These are phyloP conservation scores for Percopsis transmontana DNA, from an alignment of 2,113 vertebrate species.

Conservation along the genomic window DNA sequence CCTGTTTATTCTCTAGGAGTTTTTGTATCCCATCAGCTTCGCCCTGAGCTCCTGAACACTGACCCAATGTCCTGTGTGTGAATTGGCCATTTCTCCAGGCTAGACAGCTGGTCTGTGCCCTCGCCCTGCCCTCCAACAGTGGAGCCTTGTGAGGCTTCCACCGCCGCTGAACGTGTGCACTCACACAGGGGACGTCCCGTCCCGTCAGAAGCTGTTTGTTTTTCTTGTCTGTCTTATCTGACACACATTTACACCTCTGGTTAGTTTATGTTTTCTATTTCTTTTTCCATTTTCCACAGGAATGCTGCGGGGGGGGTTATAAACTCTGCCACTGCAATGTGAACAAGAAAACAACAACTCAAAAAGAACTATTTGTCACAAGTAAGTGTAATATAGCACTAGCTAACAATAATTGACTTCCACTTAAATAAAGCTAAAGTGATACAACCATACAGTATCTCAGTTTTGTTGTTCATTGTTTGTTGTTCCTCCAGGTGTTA, in stretches of 20 bases:
- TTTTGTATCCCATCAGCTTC: slow-evolving; percentile 30
- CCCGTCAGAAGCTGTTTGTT: slow-evolving; percentile 15
- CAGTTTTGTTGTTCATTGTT: no score
- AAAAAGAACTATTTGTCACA: no score
- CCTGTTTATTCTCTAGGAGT: slow-evolving; percentile 27
- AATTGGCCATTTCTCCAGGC: slow-evolving; percentile 62
- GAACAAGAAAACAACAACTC: no score
- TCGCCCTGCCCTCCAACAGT: slow-evolving; percentile 52
- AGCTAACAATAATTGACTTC: no score
- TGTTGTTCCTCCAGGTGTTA: no score
- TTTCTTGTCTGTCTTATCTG: slow-evolving; percentile 48
- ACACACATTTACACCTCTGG: slow-evolving; percentile 52
- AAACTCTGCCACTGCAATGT: slow-evolving; percentile 21
- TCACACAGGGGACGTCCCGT: no score
- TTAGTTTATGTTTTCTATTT: slow-evolving; percentile 51
- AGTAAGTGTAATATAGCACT: no score
- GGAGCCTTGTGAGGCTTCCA: slow-evolving; percentile 53
- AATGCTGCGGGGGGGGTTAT: slow-evolving; percentile 20
- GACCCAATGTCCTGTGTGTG: slow-evolving; percentile 67
- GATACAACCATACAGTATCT: no score
- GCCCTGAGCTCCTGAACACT: slow-evolving; percentile 55
- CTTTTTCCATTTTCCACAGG: slow-evolving; percentile 20
- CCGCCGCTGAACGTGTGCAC: slow-evolving; percentile 53
- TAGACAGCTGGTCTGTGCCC: slow-evolving; percentile 64
- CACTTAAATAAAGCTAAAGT: no score